Conservation (phyloP, 2,113 vertebrate genomes). For the Psittacus erithacus region DNA sequence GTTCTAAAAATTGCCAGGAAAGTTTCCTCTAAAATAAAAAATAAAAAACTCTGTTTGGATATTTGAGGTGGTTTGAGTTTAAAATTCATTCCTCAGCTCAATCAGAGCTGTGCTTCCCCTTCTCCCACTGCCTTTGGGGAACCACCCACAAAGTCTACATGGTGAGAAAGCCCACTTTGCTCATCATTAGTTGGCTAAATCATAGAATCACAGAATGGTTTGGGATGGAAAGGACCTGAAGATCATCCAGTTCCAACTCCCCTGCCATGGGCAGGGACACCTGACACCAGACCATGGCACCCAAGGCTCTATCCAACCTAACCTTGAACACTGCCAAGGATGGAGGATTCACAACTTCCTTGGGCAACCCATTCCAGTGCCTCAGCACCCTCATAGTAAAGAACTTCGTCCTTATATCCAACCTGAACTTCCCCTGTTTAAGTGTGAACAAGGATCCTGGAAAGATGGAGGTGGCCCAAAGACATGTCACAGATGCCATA, state of each 20-base stretch:
- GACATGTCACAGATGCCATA: neutral
- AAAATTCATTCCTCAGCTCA: neutral
- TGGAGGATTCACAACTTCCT: neutral
- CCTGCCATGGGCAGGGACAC: neutral
- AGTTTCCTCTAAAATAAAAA: neutral
- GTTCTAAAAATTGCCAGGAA: conserved; percentile 59
- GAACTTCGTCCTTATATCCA: neutral
- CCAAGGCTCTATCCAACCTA: neutral
- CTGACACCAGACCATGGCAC: neutral
- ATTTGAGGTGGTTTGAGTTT: neutral
- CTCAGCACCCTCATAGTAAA: neutral
- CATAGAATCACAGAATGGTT: neutral
- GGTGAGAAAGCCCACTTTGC: neutral
- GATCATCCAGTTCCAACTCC: neutral
- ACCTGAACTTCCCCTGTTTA: neutral
- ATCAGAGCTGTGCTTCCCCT: neutral
- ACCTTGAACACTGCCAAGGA: neutral
- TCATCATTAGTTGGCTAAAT: neutral
- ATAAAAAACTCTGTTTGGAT: neutral
- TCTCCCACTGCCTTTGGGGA: neutral
- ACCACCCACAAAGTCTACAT: neutral
- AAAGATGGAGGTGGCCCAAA: neutral
- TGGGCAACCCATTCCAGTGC: neutral
- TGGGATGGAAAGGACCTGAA: neutral
- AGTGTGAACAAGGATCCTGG: neutral